Percentiles rank a stretch among this genome's conserved stretches.
Conservation (phyloP, 53 echinoderm and acorn worm genomes). For the Echinarachnius parma region DNA sequence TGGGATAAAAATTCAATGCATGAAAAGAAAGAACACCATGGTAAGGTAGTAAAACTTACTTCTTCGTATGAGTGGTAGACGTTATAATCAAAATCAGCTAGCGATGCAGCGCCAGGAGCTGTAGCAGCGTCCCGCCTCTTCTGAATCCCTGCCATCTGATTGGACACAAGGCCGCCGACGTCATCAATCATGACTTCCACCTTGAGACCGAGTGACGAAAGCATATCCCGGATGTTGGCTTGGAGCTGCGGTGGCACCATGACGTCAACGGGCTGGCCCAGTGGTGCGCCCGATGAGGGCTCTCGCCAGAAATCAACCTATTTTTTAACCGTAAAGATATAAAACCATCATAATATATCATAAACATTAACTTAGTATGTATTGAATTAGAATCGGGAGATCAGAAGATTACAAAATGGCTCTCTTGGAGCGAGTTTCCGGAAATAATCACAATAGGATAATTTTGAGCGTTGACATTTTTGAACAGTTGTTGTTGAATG, state of each 20-base stretch:
- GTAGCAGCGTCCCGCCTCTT: background rate
- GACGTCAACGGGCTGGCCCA: constrained; percentile 51
- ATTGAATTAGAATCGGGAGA: no score
- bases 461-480: no score
- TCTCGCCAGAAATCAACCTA: constrained; percentile 69
- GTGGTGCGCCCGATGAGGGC: background rate
- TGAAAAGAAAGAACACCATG: no score
- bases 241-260: constrained; percentile 50
- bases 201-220: constrained; percentile 21
- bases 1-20: no score
- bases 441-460: no score
- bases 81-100: constrained; percentile 60
- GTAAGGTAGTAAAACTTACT: no score
- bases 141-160: constrained; percentile 9
- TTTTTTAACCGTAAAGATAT: no score
- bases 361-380: no score
- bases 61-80: constrained; percentile 64
- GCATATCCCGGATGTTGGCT: constrained; percentile 18
- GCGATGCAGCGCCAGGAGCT: constrained; percentile 2
- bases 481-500: no score
- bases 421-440: no score
- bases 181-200: constrained; percentile 48
- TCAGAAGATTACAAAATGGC: no score
- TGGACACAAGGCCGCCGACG: constrained; percentile 44
- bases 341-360: no score